Conservation (phyloP, 1,140 invertebrate species). For the Euwallacea similis region DNA sequence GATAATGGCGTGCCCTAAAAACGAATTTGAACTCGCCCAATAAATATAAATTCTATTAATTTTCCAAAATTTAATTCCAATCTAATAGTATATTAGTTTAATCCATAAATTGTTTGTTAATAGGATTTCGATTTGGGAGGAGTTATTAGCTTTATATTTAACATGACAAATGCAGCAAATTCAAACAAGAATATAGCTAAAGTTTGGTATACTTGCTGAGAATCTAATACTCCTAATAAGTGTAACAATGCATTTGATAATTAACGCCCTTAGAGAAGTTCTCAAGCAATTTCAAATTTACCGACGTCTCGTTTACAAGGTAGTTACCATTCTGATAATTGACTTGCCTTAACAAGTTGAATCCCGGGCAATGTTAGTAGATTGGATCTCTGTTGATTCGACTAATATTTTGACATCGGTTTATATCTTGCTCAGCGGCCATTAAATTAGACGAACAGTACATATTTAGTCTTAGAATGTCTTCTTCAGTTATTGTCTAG, state of each 20-base stretch:
- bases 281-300: background rate
- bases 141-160: too few relatives aligned
- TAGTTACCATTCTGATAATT: conserved; percentile 3
- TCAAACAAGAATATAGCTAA: too few relatives aligned
- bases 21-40: background rate
- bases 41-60: conserved; percentile 6
- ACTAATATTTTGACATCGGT: conserved; percentile 1
- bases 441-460: too few relatives aligned
- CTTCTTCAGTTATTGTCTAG: too few relatives aligned
- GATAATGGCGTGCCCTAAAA: too few relatives aligned
- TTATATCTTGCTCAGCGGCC: background rate
- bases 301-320: conserved; percentile 3
- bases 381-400: background rate
- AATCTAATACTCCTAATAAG: background rate
- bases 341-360: background rate
- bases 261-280: background rate
- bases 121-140: background rate
- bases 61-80: background rate
- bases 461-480: too few relatives aligned
- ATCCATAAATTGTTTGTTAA: background rate
- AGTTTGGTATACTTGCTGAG: too few relatives aligned
- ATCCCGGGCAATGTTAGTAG: background rate
- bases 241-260: background rate
- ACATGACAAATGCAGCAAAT: too few relatives aligned
- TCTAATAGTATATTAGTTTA: conserved; percentile 4